Base-by-base conservation (phyloP, 2,888 invertebrate species). In the Nasonovia ribisnigri region DNA sequence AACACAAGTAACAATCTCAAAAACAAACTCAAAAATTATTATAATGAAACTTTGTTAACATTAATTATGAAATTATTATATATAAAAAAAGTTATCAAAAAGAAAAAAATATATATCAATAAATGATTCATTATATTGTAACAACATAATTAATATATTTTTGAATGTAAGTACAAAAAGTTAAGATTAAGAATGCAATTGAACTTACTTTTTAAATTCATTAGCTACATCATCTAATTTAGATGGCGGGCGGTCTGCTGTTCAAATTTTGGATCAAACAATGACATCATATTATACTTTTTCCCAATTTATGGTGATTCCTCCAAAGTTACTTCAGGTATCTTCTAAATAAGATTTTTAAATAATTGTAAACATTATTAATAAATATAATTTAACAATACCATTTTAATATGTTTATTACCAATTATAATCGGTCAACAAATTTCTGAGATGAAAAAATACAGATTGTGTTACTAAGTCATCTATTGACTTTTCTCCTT, bases 191-290 rank as follows among this genome's bases (percentile, higher is more conserved):
- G 57, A 57, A 57, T 46, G 43, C 42, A 84, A 87, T 36, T 60
- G 2, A 60, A 96, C n/a, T n/a, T n/a, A n/a, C n/a, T n/a, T n/a
- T n/a, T n/a, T n/a, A n/a, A n/a, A n/a, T n/a, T n/a, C n/a, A 26
- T 96, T 96, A 87, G 96, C 96, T 95, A 98, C 96, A 95, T 97
- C 97, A 42, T 96, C 96, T 90, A 97, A 97, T 96, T 98, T 98
- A 94, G 97, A 96, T 26, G 98, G 97, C 95, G 98, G 97, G 95
- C 98, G 98, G 57, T 97, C 97, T 42, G 97, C 97, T n/a, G 97
- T 97, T 95, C 97, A 94, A 96, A 95, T 29, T 96, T 95, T 0
- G 97, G 95, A 95, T 97, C 96, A 95, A 98, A 97, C 94, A 98
- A 96, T 5, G 97, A 96, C 3, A 97, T 96, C 92, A 98, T n/a